Percentiles rank a stretch among this genome's conserved stretches.
Conservation (phyloP, 2,888 invertebrate genomes). For the Drosophila rubida region DNA sequence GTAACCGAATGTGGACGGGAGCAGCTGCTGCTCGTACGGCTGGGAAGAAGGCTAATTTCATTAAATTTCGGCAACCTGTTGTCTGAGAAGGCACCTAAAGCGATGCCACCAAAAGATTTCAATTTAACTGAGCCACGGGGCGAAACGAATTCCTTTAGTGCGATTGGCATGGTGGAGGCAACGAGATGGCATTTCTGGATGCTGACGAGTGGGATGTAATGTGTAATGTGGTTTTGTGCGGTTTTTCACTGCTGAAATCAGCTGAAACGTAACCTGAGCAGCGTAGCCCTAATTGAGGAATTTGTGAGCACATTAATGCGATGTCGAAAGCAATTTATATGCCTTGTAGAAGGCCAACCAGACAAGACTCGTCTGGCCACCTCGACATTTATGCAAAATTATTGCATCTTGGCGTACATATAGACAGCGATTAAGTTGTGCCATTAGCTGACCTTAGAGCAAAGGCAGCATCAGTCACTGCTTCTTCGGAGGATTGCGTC, state of each 20-base stretch:
- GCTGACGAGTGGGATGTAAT: neutral
- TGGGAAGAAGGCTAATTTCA: slow-evolving; percentile 60
- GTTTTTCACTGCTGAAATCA: slow-evolving; percentile 2
- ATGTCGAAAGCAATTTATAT: slow-evolving; percentile 47
- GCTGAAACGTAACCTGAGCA: neutral
- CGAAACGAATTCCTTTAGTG: slow-evolving; percentile 55
- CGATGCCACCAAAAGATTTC: slow-evolving; percentile 58
- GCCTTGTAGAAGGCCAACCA: slow-evolving; percentile 3
- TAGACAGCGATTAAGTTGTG: slow-evolving; percentile 16
- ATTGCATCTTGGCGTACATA: slow-evolving; percentile 20
- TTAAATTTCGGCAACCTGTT: slow-evolving; percentile 74
- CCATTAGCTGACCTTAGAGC: slow-evolving; percentile 17
- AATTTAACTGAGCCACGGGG: slow-evolving; percentile 66
- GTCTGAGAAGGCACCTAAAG: slow-evolving; percentile 39
- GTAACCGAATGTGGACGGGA: slow-evolving; percentile 23
- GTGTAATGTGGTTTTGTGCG: slow-evolving; percentile 8
- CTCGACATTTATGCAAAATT: slow-evolving; percentile 12
- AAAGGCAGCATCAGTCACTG: slow-evolving; percentile 18
- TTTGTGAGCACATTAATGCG: slow-evolving; percentile 54
- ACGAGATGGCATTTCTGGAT: slow-evolving; percentile 3
- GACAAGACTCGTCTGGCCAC: slow-evolving; percentile 14
- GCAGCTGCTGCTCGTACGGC: slow-evolving; percentile 24
- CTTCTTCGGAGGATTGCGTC: slow-evolving; percentile 10
- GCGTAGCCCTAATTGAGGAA: slow-evolving; percentile 6
- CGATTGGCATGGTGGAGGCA: slow-evolving; percentile 51